These are phyloP conservation scores for Rhamnusium bicolor DNA, from an alignment of 2,888 invertebrate species.

Conservation along the genomic window DNA sequence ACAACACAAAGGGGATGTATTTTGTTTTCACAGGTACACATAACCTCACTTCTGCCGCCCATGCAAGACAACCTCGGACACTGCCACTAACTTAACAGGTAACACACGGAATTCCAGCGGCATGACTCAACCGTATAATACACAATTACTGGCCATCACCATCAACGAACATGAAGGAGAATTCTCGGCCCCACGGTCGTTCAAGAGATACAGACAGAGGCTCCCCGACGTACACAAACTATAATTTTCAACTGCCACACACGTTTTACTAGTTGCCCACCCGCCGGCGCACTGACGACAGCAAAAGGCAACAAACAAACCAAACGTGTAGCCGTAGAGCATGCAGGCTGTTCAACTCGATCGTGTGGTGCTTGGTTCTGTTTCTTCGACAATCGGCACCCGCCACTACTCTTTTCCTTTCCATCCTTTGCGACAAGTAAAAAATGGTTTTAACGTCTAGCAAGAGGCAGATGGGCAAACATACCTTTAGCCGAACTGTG, in stretches of 20 bases:
- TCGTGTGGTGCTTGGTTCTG: conserved; percentile 32
- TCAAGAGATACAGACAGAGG: conserved; percentile 19
- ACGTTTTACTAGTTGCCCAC: conserved; percentile 44
- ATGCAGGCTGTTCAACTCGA: conserved; percentile 40
- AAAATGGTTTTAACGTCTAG: conserved; percentile 8
- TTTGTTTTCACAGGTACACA: conserved; percentile 42
- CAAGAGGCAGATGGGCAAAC: conserved; percentile 9
- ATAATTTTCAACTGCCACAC: conserved; percentile 40
- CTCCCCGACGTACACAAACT: conserved; percentile 31
- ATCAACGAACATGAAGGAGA: conserved; percentile 40
- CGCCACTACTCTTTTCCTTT: not conserved
- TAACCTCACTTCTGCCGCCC: conserved; percentile 55
- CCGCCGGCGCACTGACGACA: conserved; percentile 44
- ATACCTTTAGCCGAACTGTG: not conserved
- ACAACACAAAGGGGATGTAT: conserved; percentile 31
- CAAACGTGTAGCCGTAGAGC: conserved; percentile 36
- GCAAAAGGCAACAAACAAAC: conserved; percentile 44
- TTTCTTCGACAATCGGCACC: not conserved
- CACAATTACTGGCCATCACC: conserved; percentile 39
- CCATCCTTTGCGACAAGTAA: not conserved
- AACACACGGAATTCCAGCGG: conserved; percentile 52
- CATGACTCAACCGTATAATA: conserved; percentile 50
- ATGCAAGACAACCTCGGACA: conserved; percentile 29
- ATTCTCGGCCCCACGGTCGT: not conserved
- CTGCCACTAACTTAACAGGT: conserved; percentile 44